Conservation (phyloP, 2,888 invertebrate genomes). For the Acleris emargana region DNA sequence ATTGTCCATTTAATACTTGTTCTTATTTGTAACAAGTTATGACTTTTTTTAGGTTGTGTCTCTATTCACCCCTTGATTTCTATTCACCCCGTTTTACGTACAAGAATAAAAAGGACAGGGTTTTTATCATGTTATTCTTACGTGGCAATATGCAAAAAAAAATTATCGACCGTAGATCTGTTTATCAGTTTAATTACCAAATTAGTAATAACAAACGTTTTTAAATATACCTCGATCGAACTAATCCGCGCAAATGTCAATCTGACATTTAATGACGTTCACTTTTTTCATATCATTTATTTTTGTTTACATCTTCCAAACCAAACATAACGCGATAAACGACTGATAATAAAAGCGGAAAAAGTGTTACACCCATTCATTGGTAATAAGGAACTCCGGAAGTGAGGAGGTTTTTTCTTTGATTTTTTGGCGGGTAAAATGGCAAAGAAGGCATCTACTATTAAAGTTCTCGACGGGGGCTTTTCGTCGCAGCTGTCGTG, state of each 20-base stretch:
- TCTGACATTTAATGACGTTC: constrained; percentile 15
- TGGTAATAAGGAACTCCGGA: constrained; percentile 2
- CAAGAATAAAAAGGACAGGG: no score
- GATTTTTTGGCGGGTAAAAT: constrained; percentile 12
- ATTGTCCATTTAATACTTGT: no score
- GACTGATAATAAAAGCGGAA: constrained; percentile 30
- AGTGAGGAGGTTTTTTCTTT: constrained; percentile 7
- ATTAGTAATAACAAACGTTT: constrained; percentile 6
- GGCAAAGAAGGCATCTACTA: constrained; percentile 20
- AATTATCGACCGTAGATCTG: no score
- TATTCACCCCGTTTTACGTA: no score
- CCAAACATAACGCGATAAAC: constrained; percentile 33
- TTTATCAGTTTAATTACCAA: no score
- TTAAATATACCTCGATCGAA: constrained; percentile 15
- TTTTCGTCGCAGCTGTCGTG: constrained; percentile 91
- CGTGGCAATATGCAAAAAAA: no score
- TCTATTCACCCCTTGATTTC: no score
- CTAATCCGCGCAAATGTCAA: constrained; percentile 9
- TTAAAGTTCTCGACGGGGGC: constrained; percentile 86
- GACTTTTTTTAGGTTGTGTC: no score
- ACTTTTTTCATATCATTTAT: constrained; percentile 34
- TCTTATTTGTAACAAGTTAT: no score
- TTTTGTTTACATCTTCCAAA: constrained; percentile 34
- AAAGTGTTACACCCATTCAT: constrained; percentile 15
- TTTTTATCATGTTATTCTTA: no score